Evolutionary conservation across 2,113 vertebrate genomes (phyloP), one percentile per base, ranked within the genome.

Genomic region (Tenebrosternarchus preto): DNA sequence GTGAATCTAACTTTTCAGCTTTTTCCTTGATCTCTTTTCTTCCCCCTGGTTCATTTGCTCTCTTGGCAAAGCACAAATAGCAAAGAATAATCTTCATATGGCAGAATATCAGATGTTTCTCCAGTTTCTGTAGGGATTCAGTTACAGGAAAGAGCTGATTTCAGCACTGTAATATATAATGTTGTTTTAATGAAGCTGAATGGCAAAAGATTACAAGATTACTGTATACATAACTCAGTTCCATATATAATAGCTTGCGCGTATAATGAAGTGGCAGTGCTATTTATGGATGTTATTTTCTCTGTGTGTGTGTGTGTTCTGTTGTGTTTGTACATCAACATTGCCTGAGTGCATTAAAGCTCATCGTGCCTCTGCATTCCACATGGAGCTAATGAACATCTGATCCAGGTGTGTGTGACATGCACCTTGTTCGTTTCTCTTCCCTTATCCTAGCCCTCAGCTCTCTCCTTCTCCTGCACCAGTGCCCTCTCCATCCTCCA

Each of bases 341-440:
- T 72, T 76, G 22, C 50, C 72, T 60, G 72, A 64, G 67, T 80
- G 73, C 63, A 76, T 57, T 53, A 31, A 82, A 69, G 77, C 39
- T 24, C 74, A 53, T 67, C 67, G 57, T 72, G 74, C 50, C 60
- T 33, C 29, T 16, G 73, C 67, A 77, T 67, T 67, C 72, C 29
- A 70, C 67, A 20, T 31, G 39, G 24, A 76, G 67, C 72, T 85
- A 80, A 82, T 80, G 84, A 81, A 69, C 59, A 36, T n/a, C 76
- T 55, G 59, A 74, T 22, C 46, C 53, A 75, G 33, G 19, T 53
- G 22, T 53, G 36, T 57, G 3, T 19, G 70, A 27, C 64, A 50
- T 43, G 43, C 64, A 59, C 25, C 55, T n/a, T 39, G 53, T 61
- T 76, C 29, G 46, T 71, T 66, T 59, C 22, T 36, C 57, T 25